A percentile compares a stretch with the other conserved stretches of the same genome.
Evolutionary conservation across 2,113 vertebrate species (phyloP).

Genomic region (Apaloderma vittatum): DNA sequence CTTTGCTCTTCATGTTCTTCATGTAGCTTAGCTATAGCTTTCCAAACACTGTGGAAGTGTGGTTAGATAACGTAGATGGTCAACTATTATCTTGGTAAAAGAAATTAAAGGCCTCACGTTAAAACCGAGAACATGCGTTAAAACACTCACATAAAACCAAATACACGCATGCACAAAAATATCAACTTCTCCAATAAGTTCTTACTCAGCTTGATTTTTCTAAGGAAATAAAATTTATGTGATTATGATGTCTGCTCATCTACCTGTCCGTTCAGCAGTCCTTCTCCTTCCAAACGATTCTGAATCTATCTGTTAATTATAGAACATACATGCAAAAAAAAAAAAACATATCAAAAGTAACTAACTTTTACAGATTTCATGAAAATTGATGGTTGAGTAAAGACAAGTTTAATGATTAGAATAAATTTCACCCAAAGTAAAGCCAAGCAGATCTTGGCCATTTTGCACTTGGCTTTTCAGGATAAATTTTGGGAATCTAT

Average conservation of each 20-base stretch:
- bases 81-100: not conserved
- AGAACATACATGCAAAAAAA: not conserved
- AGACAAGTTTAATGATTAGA: not conserved
- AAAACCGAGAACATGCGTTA: not conserved
- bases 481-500: not conserved
- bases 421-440: not conserved
- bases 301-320: not conserved
- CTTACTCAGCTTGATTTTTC: not conserved
- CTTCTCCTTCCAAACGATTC: not conserved
- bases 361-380: not conserved
- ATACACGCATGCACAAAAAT: not conserved
- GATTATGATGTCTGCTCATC: not conserved
- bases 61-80: not conserved
- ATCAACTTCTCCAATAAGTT: not conserved
- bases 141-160: not conserved
- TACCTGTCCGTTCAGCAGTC: not conserved
- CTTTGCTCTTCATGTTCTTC: not conserved
- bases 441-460: not conserved
- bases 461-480: not conserved
- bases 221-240: not conserved
- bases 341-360: not conserved
- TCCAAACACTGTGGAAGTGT: not conserved
- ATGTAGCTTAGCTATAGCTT: not conserved
- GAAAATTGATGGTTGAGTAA: not conserved
- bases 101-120: not conserved